phyloP scores from a whole-genome alignment of 2,888 invertebrate species.

The Dicranocentrus wangi region DNA sequence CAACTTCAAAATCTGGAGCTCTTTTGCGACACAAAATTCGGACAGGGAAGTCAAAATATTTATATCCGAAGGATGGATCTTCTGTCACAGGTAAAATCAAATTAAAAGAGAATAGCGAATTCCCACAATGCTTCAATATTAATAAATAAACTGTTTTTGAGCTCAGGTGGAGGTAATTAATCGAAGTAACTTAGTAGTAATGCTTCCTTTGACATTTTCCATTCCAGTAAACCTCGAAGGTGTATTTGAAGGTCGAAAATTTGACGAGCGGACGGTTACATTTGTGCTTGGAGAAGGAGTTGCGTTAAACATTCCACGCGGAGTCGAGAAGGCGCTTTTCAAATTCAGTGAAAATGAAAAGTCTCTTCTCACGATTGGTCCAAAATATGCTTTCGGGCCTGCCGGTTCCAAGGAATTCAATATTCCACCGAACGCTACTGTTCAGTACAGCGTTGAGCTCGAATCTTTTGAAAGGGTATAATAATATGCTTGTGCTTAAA shows the following conservation, averaged over 20 bases:
- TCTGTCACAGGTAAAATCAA: conserved; percentile 90
- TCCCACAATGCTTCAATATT: no score
- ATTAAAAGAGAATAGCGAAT: no score
- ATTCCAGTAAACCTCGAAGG: conserved; percentile 84
- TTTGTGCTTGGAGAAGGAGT: conserved; percentile 91
- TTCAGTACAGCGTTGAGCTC: conserved; percentile 88
- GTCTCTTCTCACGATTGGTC: conserved; percentile 82
- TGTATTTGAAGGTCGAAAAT: conserved; percentile 80
- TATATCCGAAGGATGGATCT: conserved; percentile 87
- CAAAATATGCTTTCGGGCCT: conserved; percentile 87
- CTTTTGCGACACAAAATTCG: conserved; percentile 84
- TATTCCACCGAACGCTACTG: conserved; percentile 85
- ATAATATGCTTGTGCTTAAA: no score
- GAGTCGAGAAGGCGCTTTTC: conserved; percentile 86
- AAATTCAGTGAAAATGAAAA: conserved; percentile 88
- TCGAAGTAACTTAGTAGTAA: no score
- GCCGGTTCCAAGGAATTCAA: conserved; percentile 81
- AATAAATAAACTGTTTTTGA: no score
- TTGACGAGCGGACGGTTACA: conserved; percentile 87
- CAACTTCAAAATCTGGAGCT: conserved; percentile 87
- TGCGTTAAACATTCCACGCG: conserved; percentile 84
- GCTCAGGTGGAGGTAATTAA: no score
- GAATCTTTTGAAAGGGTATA: conserved; percentile 88
- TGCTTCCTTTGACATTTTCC: no score
- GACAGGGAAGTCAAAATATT: conserved; percentile 80